Evolutionary conservation across 1,140 invertebrate genomes (phyloP).

Genomic region (Phymorhynchus buccinoides): DNA sequence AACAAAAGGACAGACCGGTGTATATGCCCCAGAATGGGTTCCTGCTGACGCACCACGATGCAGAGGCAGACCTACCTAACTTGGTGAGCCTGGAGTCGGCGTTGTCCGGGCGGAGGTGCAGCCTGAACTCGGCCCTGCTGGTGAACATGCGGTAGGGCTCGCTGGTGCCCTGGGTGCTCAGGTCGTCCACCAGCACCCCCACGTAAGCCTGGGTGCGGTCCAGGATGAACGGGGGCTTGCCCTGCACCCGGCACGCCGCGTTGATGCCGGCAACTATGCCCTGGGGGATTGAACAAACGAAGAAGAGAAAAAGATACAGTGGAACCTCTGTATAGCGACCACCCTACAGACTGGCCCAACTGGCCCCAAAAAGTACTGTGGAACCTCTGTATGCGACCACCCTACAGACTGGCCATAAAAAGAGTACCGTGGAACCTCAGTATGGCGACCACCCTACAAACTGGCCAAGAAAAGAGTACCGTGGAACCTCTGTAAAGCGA

Average conservation of each 20-base stretch:
- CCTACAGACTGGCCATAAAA: no score
- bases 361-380: no score
- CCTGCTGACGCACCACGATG: no score
- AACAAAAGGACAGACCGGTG: no score
- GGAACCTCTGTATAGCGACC: no score
- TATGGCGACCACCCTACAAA: no score
- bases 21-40: no score
- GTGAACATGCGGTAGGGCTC: slow-evolving; percentile 98
- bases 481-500: no score
- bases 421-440: no score
- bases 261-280: slow-evolving; percentile 92
- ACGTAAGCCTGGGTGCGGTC: slow-evolving; percentile 86
- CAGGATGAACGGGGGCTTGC: slow-evolving; percentile 79
- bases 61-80: slow-evolving; percentile 76
- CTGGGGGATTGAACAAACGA: slow-evolving; percentile 53
- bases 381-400: no score
- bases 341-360: no score
- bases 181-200: slow-evolving; percentile 93
- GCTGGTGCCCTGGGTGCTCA: slow-evolving; percentile 86
- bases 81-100: slow-evolving; percentile 88
- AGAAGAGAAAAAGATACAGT: background rate
- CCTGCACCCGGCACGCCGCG: slow-evolving; percentile 79
- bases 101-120: slow-evolving; percentile 90
- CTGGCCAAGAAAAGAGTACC: no score
- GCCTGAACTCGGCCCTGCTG: slow-evolving; percentile 89